Conservation (phyloP, 2,888 invertebrate species). For the Axea sp. region DNA sequence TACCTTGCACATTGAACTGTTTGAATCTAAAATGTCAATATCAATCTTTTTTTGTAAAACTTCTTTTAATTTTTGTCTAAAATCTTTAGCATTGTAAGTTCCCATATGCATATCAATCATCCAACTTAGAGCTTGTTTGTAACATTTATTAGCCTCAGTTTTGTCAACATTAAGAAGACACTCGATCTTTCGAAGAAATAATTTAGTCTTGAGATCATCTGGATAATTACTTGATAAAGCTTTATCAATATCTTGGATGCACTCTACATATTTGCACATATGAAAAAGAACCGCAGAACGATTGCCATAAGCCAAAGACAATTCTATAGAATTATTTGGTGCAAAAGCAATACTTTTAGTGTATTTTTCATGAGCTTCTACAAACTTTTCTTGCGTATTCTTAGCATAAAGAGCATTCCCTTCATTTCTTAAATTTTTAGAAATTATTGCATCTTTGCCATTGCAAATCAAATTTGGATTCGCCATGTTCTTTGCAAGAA, state of each 20-base stretch:
- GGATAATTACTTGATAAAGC: background rate
- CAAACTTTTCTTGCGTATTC: too few relatives aligned
- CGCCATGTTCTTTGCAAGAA: too few relatives aligned
- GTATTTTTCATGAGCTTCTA: background rate
- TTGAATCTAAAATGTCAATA: background rate
- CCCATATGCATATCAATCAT: background rate
- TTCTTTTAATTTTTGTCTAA: background rate
- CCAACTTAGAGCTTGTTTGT: background rate
- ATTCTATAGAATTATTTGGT: background rate
- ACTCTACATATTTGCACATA: background rate
- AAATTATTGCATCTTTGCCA: too few relatives aligned
- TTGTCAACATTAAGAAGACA: background rate
- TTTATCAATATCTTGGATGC: background rate
- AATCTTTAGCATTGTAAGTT: background rate
- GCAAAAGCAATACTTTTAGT: background rate
- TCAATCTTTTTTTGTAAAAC: too few relatives aligned
- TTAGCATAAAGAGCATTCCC: too few relatives aligned
- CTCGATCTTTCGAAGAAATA: background rate
- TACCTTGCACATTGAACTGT: background rate
- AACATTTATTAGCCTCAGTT: background rate
- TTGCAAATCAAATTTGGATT: too few relatives aligned
- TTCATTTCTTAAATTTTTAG: too few relatives aligned
- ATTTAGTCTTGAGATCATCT: background rate
- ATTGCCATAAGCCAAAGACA: background rate
- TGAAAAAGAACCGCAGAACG: conserved; percentile 2